Evolutionary conservation across 23 tunicate genomes (phyloP).

Genomic region (Ascidia mentula): DNA sequence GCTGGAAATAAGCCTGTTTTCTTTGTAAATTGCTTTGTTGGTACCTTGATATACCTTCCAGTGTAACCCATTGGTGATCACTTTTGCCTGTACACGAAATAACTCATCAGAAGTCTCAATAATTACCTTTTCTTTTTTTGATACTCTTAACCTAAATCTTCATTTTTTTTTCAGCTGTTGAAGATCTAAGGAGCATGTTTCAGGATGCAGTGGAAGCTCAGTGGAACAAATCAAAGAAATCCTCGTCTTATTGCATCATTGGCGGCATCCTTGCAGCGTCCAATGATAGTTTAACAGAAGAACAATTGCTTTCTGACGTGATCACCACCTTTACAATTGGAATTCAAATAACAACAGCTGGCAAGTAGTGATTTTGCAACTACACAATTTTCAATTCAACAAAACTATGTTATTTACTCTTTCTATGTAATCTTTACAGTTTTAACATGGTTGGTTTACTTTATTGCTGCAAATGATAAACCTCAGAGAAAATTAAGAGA

Average conservation of each 20-base stretch:
- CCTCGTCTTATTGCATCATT: not conserved
- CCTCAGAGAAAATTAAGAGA: slow-evolving; percentile 49
- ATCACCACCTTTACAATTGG: slow-evolving; percentile 68
- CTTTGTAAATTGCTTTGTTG: too few relatives aligned
- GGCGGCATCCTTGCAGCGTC: slow-evolving; percentile 50
- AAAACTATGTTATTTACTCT: too few relatives aligned
- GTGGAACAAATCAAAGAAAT: slow-evolving; percentile 28
- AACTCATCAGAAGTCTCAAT: too few relatives aligned
- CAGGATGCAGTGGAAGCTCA: slow-evolving; percentile 60
- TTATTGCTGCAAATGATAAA: slow-evolving; percentile 34
- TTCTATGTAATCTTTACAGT: slow-evolving; percentile 36
- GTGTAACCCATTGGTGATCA: too few relatives aligned
- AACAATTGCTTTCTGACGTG: slow-evolving; percentile 56
- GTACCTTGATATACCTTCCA: too few relatives aligned
- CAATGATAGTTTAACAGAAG: slow-evolving; percentile 16
- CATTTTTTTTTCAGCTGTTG: slow-evolving; percentile 12
- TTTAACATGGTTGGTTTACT: slow-evolving; percentile 49
- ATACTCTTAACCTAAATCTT: not conserved
- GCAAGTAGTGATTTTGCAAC: not conserved
- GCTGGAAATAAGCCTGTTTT: too few relatives aligned
- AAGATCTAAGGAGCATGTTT: slow-evolving; percentile 28
- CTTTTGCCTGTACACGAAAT: too few relatives aligned
- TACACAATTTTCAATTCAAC: too few relatives aligned
- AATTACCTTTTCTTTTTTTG: not conserved
- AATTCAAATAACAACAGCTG: slow-evolving; percentile 50